These are phyloP conservation scores for cat (Felis catus) DNA, from an alignment of 2,113 vertebrate species.

Conservation along the genomic window DNA sequence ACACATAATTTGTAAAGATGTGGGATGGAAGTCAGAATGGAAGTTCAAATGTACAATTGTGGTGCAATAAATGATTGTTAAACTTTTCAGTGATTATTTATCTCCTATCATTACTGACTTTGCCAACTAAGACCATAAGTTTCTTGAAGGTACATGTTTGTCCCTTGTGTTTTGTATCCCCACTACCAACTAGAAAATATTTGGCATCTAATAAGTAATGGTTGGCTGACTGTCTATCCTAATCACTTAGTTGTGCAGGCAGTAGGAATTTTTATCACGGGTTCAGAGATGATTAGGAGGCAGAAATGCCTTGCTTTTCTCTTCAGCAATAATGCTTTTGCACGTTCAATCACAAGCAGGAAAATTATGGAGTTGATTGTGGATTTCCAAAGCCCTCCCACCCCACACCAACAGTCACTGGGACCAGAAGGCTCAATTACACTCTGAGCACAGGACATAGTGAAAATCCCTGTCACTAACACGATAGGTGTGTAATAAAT, in stretches of 20 bases:
- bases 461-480: not conserved
- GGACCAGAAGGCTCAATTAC: not conserved
- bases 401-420: not conserved
- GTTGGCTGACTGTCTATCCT: not conserved
- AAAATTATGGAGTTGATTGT: not conserved
- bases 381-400: not conserved
- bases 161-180: not conserved
- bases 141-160: not conserved
- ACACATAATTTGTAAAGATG: not conserved
- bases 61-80: not conserved
- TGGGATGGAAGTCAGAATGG: not conserved
- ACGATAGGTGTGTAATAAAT: not conserved
- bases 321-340: not conserved
- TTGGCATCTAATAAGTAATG: not conserved
- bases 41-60: not conserved
- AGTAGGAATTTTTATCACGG: not conserved
- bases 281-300: not conserved
- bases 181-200: not conserved
- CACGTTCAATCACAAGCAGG: not conserved
- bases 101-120: not conserved
- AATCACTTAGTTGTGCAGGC: not conserved
- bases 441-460: not conserved
- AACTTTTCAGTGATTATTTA: not conserved
- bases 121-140: not conserved
- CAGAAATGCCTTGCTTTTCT: not conserved